Conservation (phyloP, 2,888 invertebrate species). For the Tipula vernalis region DNA sequence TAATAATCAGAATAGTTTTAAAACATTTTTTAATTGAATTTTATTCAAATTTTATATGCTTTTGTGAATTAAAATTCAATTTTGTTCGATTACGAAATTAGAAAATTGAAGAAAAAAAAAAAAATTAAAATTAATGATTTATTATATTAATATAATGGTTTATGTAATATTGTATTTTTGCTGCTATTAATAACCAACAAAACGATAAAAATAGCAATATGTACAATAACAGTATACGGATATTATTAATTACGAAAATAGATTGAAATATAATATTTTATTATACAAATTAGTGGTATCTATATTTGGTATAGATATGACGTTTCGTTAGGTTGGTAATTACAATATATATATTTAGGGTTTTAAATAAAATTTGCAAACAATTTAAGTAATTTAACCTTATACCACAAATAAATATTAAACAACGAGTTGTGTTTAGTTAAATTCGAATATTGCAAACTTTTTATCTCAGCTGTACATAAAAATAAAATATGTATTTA, state of each 20-base stretch:
- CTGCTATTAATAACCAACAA: not conserved
- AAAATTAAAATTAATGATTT: not conserved
- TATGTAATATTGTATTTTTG: not conserved
- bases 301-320: not conserved
- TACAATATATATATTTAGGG: no score
- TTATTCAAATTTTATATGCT: not conserved
- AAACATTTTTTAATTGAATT: not conserved
- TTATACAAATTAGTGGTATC: not conserved
- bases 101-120: not conserved
- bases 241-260: not conserved
- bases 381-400: no score
- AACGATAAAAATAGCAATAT: not conserved
- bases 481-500: no score
- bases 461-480: no score
- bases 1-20: not conserved
- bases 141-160: not conserved
- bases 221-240: not conserved
- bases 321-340: not conserved
- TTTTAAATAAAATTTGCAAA: no score
- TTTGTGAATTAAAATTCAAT: not conserved
- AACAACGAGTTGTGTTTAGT: no score
- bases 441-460: no score
- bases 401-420: no score
- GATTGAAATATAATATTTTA: not conserved
- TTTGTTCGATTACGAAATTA: not conserved